Conservation (phyloP, 1,140 invertebrate genomes). For the Drosophila auraria region DNA sequence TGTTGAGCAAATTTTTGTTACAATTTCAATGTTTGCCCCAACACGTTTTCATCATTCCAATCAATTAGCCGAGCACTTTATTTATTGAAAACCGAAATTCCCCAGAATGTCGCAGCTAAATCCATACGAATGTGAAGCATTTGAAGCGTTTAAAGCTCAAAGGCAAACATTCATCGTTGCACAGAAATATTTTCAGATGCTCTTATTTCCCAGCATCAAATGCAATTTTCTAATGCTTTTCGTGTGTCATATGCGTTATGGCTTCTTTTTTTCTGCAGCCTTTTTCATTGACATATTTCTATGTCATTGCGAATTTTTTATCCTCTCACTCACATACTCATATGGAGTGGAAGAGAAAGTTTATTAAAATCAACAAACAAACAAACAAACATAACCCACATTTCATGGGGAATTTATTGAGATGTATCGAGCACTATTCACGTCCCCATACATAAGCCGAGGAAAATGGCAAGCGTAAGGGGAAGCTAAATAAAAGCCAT, state of each 20-base stretch:
- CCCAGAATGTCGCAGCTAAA: conserved; percentile 40
- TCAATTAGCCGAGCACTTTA: conserved; percentile 32
- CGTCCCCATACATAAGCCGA: background rate
- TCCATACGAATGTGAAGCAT: conserved; percentile 59
- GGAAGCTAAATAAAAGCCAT: conserved; percentile 41
- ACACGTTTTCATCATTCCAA: conserved; percentile 16
- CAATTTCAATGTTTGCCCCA: background rate
- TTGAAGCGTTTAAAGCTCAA: conserved; percentile 35
- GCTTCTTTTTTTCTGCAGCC: conserved; percentile 7
- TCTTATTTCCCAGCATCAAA: conserved; percentile 27
- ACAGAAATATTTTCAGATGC: conserved; percentile 14
- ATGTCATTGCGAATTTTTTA: conserved; percentile 32
- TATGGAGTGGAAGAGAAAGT: conserved; percentile 25
- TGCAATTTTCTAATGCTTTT: conserved; percentile 67
- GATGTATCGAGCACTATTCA: conserved; percentile 41
- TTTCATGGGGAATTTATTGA: conserved; percentile 52
- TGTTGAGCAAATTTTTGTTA: background rate
- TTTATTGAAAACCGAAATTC: conserved; percentile 34
- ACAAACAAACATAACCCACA: conserved; percentile 50
- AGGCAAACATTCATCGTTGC: conserved; percentile 17
- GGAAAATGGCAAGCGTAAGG: conserved; percentile 31
- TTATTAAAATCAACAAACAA: conserved; percentile 46
- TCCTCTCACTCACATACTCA: conserved; percentile 8
- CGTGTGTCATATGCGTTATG: conserved; percentile 4
- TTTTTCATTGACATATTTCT: conserved; percentile 52